phyloP scores from a whole-genome alignment of 1,140 invertebrate genomes.

The Trinorchestia longiramus region DNA sequence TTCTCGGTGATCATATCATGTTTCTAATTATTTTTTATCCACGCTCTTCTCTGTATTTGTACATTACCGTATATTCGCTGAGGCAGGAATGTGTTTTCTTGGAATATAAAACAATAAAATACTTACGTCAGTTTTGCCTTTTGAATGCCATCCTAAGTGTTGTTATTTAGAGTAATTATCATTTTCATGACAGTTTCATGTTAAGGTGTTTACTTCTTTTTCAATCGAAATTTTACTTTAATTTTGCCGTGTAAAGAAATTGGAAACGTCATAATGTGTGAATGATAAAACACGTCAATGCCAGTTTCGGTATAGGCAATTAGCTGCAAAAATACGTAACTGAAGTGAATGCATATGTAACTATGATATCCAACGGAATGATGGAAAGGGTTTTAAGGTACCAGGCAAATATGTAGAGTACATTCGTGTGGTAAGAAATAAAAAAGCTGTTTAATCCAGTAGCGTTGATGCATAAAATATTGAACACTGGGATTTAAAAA shows the following conservation, averaged over 20 bases:
- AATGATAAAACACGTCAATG: no score
- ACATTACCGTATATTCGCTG: conserved; percentile 32
- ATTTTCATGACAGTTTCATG: background rate
- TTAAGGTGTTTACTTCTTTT: background rate
- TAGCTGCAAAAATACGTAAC: no score
- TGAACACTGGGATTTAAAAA: no score
- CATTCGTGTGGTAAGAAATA: no score
- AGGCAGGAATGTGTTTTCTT: conserved; percentile 34
- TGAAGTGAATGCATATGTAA: no score
- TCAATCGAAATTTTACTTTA: background rate
- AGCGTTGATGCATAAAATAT: no score
- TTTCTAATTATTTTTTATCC: conserved; percentile 30
- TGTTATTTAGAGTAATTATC: background rate
- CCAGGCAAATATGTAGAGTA: no score
- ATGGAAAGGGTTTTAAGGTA: no score
- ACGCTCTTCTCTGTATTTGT: conserved; percentile 20
- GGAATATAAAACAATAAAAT: conserved; percentile 43
- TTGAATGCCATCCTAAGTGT: background rate
- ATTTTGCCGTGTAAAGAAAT: background rate
- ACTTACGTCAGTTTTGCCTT: background rate
- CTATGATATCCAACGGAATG: no score
- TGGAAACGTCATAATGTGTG: background rate
- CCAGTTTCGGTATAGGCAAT: no score
- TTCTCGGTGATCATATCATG: conserved; percentile 48
- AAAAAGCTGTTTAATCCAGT: no score